Evolutionary conservation across 2,888 invertebrate species (phyloP).

Genomic region (Aleiodes leptofemur): DNA sequence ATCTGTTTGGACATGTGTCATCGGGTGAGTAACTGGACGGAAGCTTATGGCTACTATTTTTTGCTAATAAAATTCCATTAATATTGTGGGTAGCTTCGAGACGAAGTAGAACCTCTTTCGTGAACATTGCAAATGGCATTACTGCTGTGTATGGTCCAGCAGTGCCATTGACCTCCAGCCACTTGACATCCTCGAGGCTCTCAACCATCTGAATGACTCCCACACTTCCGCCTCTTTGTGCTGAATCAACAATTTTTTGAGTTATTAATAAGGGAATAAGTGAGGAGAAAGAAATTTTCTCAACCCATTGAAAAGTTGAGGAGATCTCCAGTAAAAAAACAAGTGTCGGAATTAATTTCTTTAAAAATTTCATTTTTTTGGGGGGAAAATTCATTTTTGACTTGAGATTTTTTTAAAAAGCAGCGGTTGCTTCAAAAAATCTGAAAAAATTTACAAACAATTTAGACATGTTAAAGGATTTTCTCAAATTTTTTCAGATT

Average conservation of each 20-base stretch:
- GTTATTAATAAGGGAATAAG: background rate
- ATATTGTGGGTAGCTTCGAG: constrained; percentile 78
- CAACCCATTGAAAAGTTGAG: too few relatives aligned
- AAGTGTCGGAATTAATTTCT: too few relatives aligned
- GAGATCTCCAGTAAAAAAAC: too few relatives aligned
- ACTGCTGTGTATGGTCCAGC: constrained; percentile 89
- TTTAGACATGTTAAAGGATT: too few relatives aligned
- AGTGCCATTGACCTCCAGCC: constrained; percentile 84
- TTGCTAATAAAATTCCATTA: constrained; percentile 82
- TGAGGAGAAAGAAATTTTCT: too few relatives aligned
- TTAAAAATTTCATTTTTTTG: too few relatives aligned
- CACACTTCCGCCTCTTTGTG: constrained; percentile 86
- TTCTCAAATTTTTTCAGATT: too few relatives aligned
- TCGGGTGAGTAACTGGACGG: constrained; percentile 77
- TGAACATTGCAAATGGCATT: constrained; percentile 81
- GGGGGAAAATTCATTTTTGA: too few relatives aligned
- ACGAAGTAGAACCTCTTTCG: constrained; percentile 77
- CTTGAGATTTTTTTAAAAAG: too few relatives aligned
- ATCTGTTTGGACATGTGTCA: constrained; percentile 88
- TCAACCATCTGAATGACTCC: constrained; percentile 89
- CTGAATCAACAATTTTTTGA: constrained; percentile 75
- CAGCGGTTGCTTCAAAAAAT: too few relatives aligned
- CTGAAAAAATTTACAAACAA: too few relatives aligned
- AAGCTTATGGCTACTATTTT: constrained; percentile 73
- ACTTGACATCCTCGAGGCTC: constrained; percentile 81